Percentiles rank a stretch among this genome's conserved stretches.
phyloP scores from a whole-genome alignment of 2,888 invertebrate genomes.

The Melieria picta region DNA sequence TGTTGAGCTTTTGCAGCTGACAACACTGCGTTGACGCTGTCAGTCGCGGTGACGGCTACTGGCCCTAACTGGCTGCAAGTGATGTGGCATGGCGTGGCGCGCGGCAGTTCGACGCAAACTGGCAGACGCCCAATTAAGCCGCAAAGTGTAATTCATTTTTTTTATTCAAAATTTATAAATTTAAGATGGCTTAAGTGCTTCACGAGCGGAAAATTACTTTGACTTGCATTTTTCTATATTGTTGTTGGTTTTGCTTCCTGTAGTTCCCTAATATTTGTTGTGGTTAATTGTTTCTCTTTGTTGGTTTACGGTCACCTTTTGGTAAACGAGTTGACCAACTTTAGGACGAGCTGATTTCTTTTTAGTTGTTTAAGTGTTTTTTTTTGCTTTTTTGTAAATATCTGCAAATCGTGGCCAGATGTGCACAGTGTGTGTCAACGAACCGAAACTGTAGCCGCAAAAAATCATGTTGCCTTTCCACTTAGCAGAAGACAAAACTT shows the following conservation, averaged over 20 bases:
- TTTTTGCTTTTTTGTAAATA: constrained; percentile 10
- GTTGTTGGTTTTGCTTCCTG: constrained; percentile 12
- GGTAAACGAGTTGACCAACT: background rate
- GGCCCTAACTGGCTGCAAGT: background rate
- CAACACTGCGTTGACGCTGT: background rate
- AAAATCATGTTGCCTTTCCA: too few species aligned
- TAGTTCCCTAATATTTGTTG: background rate
- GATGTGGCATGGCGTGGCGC: background rate
- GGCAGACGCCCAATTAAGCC: constrained; percentile 31
- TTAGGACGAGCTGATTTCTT: too few species aligned
- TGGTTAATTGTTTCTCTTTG: background rate
- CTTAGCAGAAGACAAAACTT: too few species aligned
- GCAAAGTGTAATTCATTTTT: constrained; percentile 24
- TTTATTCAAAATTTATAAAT: constrained; percentile 39
- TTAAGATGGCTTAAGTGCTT: constrained; percentile 40
- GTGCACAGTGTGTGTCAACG: constrained; percentile 12
- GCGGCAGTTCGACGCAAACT: background rate
- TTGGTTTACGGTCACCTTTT: constrained; percentile 13
- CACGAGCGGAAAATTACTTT: constrained; percentile 47
- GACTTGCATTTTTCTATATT: constrained; percentile 22
- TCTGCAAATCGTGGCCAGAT: background rate
- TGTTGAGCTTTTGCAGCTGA: constrained; percentile 4
- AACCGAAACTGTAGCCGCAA: constrained; percentile 11
- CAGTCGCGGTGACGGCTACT: background rate
- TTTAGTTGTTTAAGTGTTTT: background rate